Conservation (phyloP, 2,797 vertebrate genomes). For the Anguilla marmorata region DNA sequence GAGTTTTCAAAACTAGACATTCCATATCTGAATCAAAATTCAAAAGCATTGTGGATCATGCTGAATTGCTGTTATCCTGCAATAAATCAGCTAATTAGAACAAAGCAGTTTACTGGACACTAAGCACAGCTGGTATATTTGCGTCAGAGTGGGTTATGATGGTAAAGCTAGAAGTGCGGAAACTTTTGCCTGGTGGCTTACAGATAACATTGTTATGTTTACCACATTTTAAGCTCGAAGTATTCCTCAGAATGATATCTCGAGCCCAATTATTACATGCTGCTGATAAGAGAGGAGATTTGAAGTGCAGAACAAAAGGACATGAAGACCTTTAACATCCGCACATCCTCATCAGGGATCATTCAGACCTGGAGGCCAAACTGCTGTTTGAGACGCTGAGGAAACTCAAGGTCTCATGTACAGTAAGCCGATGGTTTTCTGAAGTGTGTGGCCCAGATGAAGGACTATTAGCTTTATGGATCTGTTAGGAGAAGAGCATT, state of each 20-base stretch:
- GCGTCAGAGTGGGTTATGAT: slow-evolving; percentile 35
- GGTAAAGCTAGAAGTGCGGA: neutral
- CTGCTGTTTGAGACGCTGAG: neutral
- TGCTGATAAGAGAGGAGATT: neutral
- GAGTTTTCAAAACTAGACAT: neutral
- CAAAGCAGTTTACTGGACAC: slow-evolving; percentile 12
- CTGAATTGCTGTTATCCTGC: neutral
- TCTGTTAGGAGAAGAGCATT: neutral
- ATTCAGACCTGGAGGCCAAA: slow-evolving; percentile 19
- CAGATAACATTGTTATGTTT: slow-evolving; percentile 40
- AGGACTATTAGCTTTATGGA: neutral
- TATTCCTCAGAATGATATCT: slow-evolving; percentile 31
- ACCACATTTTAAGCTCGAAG: slow-evolving; percentile 35
- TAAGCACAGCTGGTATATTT: slow-evolving; percentile 7
- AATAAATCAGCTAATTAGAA: slow-evolving; percentile 4
- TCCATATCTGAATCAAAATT: neutral
- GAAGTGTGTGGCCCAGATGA: neutral
- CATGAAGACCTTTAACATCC: neutral
- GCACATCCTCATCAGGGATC: neutral
- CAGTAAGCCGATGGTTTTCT: neutral
- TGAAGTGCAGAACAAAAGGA: neutral
- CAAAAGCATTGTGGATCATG: neutral
- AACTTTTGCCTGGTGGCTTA: slow-evolving; percentile 40
- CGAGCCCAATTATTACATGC: slow-evolving; percentile 2
- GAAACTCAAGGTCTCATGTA: neutral